A percentile compares a stretch with the other conserved stretches of the same genome.
phyloP scores from a whole-genome alignment of 2,797 vertebrate species.

The Sebastes reedi region DNA sequence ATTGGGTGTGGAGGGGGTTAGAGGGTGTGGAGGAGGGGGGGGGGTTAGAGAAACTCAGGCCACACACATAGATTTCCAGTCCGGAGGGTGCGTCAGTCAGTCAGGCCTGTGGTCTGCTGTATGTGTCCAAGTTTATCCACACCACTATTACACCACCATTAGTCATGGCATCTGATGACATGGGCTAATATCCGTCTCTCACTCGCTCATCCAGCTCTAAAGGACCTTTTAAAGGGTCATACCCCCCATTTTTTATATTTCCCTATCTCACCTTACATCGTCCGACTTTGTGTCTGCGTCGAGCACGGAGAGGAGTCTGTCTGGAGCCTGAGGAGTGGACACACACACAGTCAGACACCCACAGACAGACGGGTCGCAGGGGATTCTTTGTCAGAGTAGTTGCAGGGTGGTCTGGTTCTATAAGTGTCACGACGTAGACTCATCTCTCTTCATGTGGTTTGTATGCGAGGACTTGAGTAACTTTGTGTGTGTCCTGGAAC shows the following conservation, averaged over 20 bases:
- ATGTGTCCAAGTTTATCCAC: conserved; percentile 72
- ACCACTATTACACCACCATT: conserved; percentile 64
- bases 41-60: conserved; percentile 32
- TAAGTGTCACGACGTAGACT: conserved; percentile 49
- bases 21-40: too few relatives aligned
- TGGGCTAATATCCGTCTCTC: conserved; percentile 41
- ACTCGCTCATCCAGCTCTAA: conserved; percentile 31
- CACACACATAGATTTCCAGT: conserved; percentile 77
- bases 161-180: conserved; percentile 71
- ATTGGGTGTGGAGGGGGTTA: background rate
- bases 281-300: conserved; percentile 53
- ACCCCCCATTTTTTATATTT: conserved; percentile 14
- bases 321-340: conserved; percentile 60
- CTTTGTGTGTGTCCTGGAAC: conserved; percentile 48
- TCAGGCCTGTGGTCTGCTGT: conserved; percentile 67
- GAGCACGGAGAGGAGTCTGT: conserved; percentile 51
- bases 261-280: conserved; percentile 56
- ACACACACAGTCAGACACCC: conserved; percentile 34
- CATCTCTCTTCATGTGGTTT: conserved; percentile 61
- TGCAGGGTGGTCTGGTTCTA: conserved; percentile 72
- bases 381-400: conserved; percentile 56
- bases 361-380: conserved; percentile 25
- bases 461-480: conserved; percentile 25
- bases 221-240: conserved; percentile 32
- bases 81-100: conserved; percentile 68